phyloP scores from a whole-genome alignment of 2,797 vertebrate genomes.

The Myotis vivesi region DNA sequence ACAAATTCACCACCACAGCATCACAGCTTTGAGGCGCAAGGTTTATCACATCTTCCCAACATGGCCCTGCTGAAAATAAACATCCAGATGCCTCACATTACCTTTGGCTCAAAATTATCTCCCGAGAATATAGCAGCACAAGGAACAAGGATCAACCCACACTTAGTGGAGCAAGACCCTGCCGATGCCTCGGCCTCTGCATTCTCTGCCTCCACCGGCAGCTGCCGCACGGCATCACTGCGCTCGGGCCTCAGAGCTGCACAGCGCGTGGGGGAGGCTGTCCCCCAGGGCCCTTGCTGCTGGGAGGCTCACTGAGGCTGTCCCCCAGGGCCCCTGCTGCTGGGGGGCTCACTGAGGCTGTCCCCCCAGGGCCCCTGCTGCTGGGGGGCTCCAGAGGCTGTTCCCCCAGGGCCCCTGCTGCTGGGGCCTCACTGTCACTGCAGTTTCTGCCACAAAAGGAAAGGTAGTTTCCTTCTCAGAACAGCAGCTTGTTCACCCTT shows the following conservation, averaged over 20 bases:
- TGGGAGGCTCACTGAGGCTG: too few relatives aligned
- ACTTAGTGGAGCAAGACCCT: background rate
- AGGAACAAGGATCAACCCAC: background rate
- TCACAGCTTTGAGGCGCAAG: background rate
- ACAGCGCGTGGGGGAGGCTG: too few relatives aligned
- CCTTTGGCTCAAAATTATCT: conserved; percentile 30
- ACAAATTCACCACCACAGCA: background rate
- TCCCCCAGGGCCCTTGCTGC: too few relatives aligned
- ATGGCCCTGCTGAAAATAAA: background rate
- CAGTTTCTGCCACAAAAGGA: background rate
- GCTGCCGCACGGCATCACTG: background rate
- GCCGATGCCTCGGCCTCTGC: background rate
- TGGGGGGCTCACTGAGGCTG: too few relatives aligned
- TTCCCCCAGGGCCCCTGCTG: too few relatives aligned
- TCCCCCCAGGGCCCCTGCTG: too few relatives aligned
- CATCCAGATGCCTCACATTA: background rate
- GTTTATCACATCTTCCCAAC: conserved; percentile 39
- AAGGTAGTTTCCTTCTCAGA: background rate
- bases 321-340: too few relatives aligned
- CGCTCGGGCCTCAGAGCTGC: too few relatives aligned
- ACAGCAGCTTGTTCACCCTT: background rate
- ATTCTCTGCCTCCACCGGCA: background rate
- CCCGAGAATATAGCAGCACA: background rate
- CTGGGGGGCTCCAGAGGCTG: too few relatives aligned
- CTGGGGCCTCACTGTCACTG: background rate